phyloP scores from a whole-genome alignment of 2,888 invertebrate species.

The Elmis aenea region DNA sequence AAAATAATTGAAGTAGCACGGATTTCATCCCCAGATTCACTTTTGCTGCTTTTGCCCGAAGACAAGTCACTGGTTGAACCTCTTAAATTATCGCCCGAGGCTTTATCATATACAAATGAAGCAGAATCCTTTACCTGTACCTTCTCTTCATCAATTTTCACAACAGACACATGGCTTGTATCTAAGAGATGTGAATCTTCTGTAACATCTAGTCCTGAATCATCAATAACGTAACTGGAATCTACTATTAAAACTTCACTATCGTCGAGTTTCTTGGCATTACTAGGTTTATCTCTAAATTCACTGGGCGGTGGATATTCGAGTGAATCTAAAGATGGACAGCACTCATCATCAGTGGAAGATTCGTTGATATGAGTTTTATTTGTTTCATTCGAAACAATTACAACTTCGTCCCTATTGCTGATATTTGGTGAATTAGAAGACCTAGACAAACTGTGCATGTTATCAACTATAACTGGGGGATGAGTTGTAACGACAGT shows the following conservation, averaged over 20 bases:
- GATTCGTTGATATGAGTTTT: constrained; percentile 64
- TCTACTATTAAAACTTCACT: constrained; percentile 77
- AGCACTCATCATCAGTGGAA: constrained; percentile 47
- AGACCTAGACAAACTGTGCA: constrained; percentile 48
- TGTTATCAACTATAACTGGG: constrained; percentile 66
- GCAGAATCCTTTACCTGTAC: constrained; percentile 70
- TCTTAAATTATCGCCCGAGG: constrained; percentile 31
- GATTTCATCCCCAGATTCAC: constrained; percentile 45
- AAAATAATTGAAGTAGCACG: constrained; percentile 48
- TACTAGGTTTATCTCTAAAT: constrained; percentile 44
- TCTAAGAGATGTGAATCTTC: constrained; percentile 53
- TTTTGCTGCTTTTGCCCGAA: constrained; percentile 35
- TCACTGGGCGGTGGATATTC: constrained; percentile 54
- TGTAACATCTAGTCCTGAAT: constrained; percentile 59
- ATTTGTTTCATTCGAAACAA: constrained; percentile 71
- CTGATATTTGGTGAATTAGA: constrained; percentile 45
- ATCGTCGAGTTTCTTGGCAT: constrained; percentile 72
- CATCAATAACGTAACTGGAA: constrained; percentile 64
- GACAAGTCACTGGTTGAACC: constrained; percentile 44
- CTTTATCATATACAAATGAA: constrained; percentile 38
- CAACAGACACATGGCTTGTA: constrained; percentile 87
- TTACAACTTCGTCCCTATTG: constrained; percentile 66
- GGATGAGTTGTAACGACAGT: constrained; percentile 84
- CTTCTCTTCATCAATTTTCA: constrained; percentile 76
- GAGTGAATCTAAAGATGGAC: constrained; percentile 69